phyloP scores from a whole-genome alignment of 2,113 vertebrate genomes.

The Syngnathoides biaculeatus region DNA sequence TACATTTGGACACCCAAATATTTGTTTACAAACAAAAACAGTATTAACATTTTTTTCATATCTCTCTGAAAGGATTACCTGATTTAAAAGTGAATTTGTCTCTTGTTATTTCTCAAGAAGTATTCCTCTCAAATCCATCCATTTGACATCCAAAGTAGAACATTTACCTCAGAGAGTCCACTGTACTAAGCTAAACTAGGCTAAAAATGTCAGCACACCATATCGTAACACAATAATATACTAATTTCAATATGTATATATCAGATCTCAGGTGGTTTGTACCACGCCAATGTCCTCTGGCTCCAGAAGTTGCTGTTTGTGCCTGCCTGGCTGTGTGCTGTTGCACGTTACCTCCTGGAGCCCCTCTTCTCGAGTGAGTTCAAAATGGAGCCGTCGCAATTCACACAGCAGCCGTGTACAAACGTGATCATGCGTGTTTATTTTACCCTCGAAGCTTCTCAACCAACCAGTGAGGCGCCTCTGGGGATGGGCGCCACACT shows the following conservation, averaged over 20 bases:
- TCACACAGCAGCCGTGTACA: not conserved
- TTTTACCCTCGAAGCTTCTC: constrained; percentile 56
- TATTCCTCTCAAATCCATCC: too few relatives aligned
- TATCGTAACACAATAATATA: not conserved
- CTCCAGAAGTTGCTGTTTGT: constrained; percentile 79
- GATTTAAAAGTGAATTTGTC: too few relatives aligned
- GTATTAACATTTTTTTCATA: too few relatives aligned
- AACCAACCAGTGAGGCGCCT: constrained; percentile 78
- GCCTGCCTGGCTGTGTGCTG: constrained; percentile 78
- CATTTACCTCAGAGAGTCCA: not conserved
- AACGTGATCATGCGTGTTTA: not conserved
- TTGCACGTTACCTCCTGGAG: constrained; percentile 80
- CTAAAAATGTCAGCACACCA: not conserved
- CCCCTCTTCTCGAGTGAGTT: constrained; percentile 81
- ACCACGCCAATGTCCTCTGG: constrained; percentile 75
- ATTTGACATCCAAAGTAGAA: too few relatives aligned
- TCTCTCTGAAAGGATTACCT: too few relatives aligned
- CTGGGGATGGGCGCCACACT: constrained; percentile 94
- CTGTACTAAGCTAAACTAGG: not conserved
- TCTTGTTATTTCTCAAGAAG: too few relatives aligned
- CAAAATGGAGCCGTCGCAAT: not conserved
- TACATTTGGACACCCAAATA: too few relatives aligned
- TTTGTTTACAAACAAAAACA: too few relatives aligned
- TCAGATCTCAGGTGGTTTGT: constrained; percentile 86
- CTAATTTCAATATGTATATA: constrained; percentile 16